Evolutionary conservation across 2,113 vertebrate species (phyloP), one percentile per base, ranked within the genome.

Genomic region (Eclectus roratus): DNA sequence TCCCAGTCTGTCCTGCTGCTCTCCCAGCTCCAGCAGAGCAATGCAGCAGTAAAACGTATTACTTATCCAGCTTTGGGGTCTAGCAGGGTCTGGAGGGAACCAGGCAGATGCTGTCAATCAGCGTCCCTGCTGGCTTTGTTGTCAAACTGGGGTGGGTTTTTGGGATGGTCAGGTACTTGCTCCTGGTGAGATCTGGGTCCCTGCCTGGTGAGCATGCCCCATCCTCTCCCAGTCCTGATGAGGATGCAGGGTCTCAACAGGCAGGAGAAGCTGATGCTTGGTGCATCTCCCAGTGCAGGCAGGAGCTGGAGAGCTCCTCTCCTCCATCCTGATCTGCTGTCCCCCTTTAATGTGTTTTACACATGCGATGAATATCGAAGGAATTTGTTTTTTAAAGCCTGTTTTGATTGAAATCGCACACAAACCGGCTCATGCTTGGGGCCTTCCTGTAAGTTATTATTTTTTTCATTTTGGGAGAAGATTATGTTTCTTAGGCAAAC

Each of bases 401-500:
- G 91, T 92, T 96, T 96, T 93, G 95, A 96, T 95, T 96, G 95
- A 95, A 95, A 94, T 95, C 17, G 2, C 92, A 71, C 92, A 93
- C 44, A 95, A 89, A 94, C 35, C 8, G 1, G 70, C 92, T 90
- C 90, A 78, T 9, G 96, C 92, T 95, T 14, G 87, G 70, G 92
- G 94, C 91, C 94, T 96, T 96, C 95, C 94, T 96, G 91, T 73
- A 37, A 94, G 91, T 96, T 91, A 92, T 96, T 94, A 89, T 97
- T 95, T 96, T 84, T 93, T 95, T 96, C 92, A 94, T 97, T 97
- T 94, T 2, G 17, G 47, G 77, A 81, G 55, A 93, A 94, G 94
- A 96, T 95, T 97, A 90, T 82, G 84, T 96, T 96, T 93, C 95
- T 96, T 96, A 94, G 92, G 71, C 91, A 96, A 96, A 95, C 96